Conservation (phyloP, 2,888 invertebrate genomes). For the Bimastos eiseni region DNA sequence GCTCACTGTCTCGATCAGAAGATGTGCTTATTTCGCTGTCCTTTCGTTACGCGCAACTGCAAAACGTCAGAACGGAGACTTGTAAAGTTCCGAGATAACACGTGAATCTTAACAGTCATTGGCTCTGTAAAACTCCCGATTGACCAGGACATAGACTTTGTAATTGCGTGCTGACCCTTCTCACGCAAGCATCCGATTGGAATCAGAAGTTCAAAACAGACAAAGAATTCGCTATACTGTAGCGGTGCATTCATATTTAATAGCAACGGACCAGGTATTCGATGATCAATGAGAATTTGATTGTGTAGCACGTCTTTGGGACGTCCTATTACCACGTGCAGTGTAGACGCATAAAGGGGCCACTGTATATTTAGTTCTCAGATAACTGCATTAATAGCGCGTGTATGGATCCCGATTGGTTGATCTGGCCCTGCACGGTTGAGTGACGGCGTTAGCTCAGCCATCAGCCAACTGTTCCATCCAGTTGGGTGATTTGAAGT, state of each 20-base stretch:
- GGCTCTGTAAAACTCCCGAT: background rate
- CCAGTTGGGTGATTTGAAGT: conserved; percentile 99
- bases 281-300: background rate
- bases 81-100: background rate
- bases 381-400: background rate
- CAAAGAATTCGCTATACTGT: background rate
- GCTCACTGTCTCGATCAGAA: background rate
- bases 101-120: background rate
- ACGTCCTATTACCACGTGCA: background rate
- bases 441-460: conserved; percentile 34
- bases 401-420: background rate
- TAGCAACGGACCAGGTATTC: background rate
- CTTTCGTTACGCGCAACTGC: no score
- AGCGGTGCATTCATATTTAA: background rate
- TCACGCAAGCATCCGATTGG: background rate
- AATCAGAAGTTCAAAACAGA: background rate
- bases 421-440: background rate
- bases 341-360: no score
- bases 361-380: no score
- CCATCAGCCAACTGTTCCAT: conserved; percentile 83
- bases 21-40: background rate
- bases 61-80: background rate
- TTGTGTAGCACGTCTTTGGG: background rate
- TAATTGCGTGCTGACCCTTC: background rate
- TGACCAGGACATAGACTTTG: background rate